Evolutionary conservation across 64 coral and sea anemone species (phyloP).

Genomic region (Porites australiensis): DNA sequence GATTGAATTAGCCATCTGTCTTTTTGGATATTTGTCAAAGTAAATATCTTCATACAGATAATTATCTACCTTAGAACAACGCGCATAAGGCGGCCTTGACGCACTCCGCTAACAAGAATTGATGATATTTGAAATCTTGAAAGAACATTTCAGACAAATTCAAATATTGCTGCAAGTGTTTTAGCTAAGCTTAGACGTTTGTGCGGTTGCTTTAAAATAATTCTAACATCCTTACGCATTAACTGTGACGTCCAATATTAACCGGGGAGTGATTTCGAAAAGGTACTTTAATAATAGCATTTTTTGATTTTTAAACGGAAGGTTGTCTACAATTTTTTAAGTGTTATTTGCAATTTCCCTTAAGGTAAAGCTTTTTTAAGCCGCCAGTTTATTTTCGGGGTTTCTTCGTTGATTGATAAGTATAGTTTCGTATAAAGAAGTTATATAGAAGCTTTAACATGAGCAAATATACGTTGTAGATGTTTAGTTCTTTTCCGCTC

Average conservation of each 20-base stretch:
- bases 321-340: not conserved
- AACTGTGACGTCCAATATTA: not conserved
- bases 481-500: not conserved
- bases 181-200: no score
- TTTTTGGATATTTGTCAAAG: constrained; percentile 12
- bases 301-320: not conserved
- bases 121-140: not conserved
- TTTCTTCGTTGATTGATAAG: not conserved
- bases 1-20: constrained; percentile 24
- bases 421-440: not conserved
- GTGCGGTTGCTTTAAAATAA: no score
- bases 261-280: not conserved
- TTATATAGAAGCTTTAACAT: not conserved
- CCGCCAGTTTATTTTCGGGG: not conserved
- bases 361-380: not conserved
- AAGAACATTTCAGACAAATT: not conserved
- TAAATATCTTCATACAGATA: constrained; percentile 20
- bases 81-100: not conserved
- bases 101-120: not conserved
- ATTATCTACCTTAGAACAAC: not conserved
- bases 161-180: not conserved
- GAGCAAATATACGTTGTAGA: not conserved
- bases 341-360: not conserved
- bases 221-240: not conserved
- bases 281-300: not conserved